A percentile compares a stretch with the other conserved stretches of the same genome.
Evolutionary conservation across 2,888 invertebrate genomes (phyloP).

Genomic region (Alloplasta piceator): DNA sequence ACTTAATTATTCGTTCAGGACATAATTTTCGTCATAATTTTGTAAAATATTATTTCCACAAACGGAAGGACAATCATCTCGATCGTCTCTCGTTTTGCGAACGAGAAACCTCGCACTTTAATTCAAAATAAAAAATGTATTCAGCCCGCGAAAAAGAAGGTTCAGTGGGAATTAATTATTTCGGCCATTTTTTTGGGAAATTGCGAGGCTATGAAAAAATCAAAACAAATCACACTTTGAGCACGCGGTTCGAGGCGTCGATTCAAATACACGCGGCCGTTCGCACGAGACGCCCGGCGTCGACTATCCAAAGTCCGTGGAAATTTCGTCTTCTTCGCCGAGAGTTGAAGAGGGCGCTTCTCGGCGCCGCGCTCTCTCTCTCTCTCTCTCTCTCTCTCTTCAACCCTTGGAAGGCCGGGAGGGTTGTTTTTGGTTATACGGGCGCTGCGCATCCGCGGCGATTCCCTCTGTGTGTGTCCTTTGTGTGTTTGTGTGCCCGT

Average conservation of each 20-base stretch:
- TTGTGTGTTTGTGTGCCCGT: no score
- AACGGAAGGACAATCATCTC: constrained; percentile 63
- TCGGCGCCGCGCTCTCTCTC: not conserved
- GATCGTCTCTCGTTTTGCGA: not conserved
- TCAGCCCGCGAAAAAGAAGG: not conserved
- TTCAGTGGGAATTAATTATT: not conserved
- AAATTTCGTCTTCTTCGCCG: constrained; percentile 67
- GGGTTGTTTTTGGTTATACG: no score
- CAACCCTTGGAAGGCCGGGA: no score
- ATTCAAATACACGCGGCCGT: constrained; percentile 55
- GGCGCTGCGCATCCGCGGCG: constrained; percentile 76
- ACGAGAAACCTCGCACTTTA: no score
- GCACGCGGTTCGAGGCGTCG: not conserved
- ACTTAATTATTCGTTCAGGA: not conserved
- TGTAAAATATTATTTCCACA: constrained; percentile 72
- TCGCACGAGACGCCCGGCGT: constrained; percentile 80
- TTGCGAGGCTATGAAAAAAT: not conserved
- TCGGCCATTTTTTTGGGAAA: not conserved
- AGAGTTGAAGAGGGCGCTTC: constrained; percentile 47
- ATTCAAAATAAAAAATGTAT: not conserved
- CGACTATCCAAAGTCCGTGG: constrained; percentile 73
- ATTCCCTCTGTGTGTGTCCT: no score
- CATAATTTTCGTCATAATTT: constrained; percentile 67
- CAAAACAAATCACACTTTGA: constrained; percentile 14
- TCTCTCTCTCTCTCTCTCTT: not conserved